A percentile compares a stretch with the other conserved stretches of the same genome.
Conservation (phyloP, 2,888 invertebrate species). For the Scaeva pyrastri region DNA sequence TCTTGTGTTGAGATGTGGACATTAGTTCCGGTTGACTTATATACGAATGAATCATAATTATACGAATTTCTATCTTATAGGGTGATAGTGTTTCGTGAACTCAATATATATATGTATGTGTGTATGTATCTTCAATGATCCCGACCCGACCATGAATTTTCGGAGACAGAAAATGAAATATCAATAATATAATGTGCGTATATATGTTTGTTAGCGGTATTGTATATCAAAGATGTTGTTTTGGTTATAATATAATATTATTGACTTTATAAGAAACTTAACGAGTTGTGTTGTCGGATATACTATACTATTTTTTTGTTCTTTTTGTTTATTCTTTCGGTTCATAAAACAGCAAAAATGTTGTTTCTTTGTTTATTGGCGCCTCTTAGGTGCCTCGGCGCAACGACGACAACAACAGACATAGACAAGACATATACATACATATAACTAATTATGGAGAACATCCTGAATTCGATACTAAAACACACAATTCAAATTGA, state of each 20-base stretch:
- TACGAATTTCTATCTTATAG: not conserved
- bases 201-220: not conserved
- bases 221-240: not conserved
- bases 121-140: too few relatives aligned
- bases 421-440: too few relatives aligned
- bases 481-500: not conserved
- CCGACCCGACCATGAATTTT: not conserved
- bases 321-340: not conserved
- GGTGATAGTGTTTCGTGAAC: not conserved
- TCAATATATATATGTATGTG: not conserved
- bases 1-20: constrained; percentile 33
- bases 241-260: constrained; percentile 13
- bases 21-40: constrained; percentile 68
- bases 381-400: not conserved
- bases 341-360: constrained; percentile 14
- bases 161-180: not conserved
- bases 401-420: not conserved
- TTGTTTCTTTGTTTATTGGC: constrained; percentile 34
- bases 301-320: too few relatives aligned
- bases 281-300: not conserved
- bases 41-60: constrained; percentile 63
- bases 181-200: not conserved
- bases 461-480: not conserved
- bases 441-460: not conserved
- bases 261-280: constrained; percentile 22